These are phyloP conservation scores for Seriola rivoliana DNA, from an alignment of 2,113 vertebrate species.

Conservation along the genomic window DNA sequence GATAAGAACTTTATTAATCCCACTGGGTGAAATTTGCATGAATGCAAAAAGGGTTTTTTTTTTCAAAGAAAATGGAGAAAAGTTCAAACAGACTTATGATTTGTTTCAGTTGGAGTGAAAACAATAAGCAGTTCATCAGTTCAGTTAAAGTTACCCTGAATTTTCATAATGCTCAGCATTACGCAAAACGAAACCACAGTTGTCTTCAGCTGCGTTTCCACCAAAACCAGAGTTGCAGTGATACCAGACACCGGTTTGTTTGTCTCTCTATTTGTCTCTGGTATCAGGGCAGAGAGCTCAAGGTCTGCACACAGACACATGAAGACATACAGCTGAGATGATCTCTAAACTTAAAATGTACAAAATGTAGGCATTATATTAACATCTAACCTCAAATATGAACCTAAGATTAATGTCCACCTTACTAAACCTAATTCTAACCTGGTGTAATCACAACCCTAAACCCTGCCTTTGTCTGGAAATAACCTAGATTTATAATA, in stretches of 20 bases:
- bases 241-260: constrained; percentile 64
- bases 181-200: constrained; percentile 46
- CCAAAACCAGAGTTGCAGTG: constrained; percentile 47
- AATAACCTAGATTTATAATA: neutral
- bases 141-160: neutral
- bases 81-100: neutral
- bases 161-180: neutral
- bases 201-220: constrained; percentile 12
- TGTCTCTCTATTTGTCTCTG: constrained; percentile 16
- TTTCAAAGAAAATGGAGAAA: neutral
- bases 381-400: neutral
- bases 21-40: neutral
- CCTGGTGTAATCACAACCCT: too few species aligned
- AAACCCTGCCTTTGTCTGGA: too few species aligned
- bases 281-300: constrained; percentile 44
- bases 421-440: neutral
- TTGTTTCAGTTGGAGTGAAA: constrained; percentile 1
- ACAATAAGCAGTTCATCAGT: neutral
- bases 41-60: too few species aligned
- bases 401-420: neutral
- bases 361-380: neutral
- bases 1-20: neutral
- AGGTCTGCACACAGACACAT: constrained; percentile 26
- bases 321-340: neutral
- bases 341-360: too few species aligned